Base-by-base conservation (phyloP, 2,113 vertebrate genomes). In the Sylvia atricapilla region DNA sequence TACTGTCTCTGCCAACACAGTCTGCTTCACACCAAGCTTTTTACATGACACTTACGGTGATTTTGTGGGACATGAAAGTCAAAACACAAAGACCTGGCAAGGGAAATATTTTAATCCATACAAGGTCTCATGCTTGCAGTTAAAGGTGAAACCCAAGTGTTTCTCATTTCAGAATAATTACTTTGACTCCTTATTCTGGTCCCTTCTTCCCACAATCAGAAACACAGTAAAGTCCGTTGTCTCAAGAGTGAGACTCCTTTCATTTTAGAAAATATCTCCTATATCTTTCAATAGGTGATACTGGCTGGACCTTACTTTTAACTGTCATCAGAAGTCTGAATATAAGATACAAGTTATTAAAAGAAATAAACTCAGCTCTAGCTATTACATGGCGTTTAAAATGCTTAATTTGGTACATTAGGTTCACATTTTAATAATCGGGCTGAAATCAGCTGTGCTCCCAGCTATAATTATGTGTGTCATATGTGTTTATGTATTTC, bases 401-500 rank as follows among this genome's bases (percentile, higher is more conserved):
- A 75, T 31, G 77, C 44, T 90, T 90, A 66, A 87, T 90, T 82
- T 90, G 80, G 69, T 62, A 88, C n/a, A 46, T 49, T 84, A 89
- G 72, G 27, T 88, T 75, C 49, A 74, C 28, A 53, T 70, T 77
- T 92, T 67, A 89, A 94, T 23, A 82, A 52, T 47, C 43, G 28
- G 83, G 47, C 72, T 82, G 84, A 81, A 90, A 89, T 89, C 72
- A 90, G 68, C 74, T 91, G 33, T 66, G 56, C 64, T 94, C 70
- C 72, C 78, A 91, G 90, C 68, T 91, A 91, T 67, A 87, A 87
- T 91, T 94, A 83, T 19, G 46, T 59, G 31, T 78, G 73, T 79
- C 82, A 76, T 84, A 67, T 23, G 41, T 76, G 77, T 86, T 92
- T 93, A 82, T 91, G 58, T 79, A 90, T 87, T 94, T 84, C 90